Evolutionary conservation across 2,797 vertebrate genomes (phyloP).

Genomic region (Novumbra hubbsi): DNA sequence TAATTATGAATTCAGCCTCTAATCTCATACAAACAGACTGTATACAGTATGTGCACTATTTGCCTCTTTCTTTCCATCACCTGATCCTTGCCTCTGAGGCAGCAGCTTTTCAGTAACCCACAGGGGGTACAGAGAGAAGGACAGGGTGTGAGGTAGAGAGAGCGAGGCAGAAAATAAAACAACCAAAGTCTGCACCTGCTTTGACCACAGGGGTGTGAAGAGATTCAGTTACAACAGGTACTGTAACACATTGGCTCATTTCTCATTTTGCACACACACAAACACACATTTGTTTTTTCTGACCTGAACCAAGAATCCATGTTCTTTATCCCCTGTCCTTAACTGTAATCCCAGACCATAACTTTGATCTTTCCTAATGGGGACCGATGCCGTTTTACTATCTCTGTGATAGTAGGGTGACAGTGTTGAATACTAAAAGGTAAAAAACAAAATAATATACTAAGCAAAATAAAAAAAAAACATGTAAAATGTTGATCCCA

Average conservation of each 20-base stretch:
- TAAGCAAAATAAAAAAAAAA: no score
- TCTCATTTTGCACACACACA: background rate
- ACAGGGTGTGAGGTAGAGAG: background rate
- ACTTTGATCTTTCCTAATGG: no score
- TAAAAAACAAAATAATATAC: background rate
- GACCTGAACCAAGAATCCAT: no score
- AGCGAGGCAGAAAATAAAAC: background rate
- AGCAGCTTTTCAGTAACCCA: background rate
- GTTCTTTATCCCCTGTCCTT: no score
- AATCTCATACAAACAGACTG: background rate
- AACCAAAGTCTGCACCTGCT: conserved; percentile 18
- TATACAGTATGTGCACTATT: background rate
- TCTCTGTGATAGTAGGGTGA: background rate
- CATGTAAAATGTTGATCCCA: no score
- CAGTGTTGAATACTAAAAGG: conserved; percentile 11
- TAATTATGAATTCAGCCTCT: background rate
- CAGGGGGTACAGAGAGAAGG: background rate
- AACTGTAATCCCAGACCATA: no score
- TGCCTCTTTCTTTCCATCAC: background rate
- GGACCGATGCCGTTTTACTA: no score
- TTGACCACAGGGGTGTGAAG: conserved; percentile 38
- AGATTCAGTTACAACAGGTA: conserved; percentile 9
- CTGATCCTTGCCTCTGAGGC: background rate
- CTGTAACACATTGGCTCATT: background rate
- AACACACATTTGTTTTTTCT: background rate